These are phyloP conservation scores for Himalopsyche kuldschensis DNA, from an alignment of 2,888 invertebrate species.

Conservation along the genomic window DNA sequence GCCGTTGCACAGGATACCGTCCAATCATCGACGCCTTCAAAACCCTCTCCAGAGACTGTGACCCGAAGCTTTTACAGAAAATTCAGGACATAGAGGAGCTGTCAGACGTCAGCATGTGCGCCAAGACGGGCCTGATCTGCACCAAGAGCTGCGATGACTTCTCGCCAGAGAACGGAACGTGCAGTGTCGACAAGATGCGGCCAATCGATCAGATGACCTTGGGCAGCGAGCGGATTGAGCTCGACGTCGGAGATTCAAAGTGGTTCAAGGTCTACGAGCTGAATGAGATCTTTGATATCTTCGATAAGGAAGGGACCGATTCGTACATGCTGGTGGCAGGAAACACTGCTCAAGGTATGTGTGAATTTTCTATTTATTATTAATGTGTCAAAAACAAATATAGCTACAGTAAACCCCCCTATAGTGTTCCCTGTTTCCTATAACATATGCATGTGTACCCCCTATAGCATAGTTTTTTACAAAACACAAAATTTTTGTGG, in stretches of 20 bases:
- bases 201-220: constrained; percentile 43
- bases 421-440: no score
- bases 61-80: constrained; percentile 54
- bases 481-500: no score
- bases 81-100: constrained; percentile 57
- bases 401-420: no score
- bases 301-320: constrained; percentile 50
- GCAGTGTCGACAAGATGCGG: constrained; percentile 43
- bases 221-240: constrained; percentile 55
- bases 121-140: constrained; percentile 45
- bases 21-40: constrained; percentile 80
- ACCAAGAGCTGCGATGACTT: constrained; percentile 46
- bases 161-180: constrained; percentile 48
- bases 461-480: no score
- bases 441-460: no score
- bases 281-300: constrained; percentile 55
- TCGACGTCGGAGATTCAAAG: constrained; percentile 50
- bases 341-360: constrained; percentile 72
- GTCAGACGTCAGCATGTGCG: constrained; percentile 40
- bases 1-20: constrained; percentile 79
- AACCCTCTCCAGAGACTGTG: constrained; percentile 66
- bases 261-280: constrained; percentile 58
- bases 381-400: no score
- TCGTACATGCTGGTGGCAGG: constrained; percentile 68
- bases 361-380: not conserved